phyloP scores from a whole-genome alignment of 2,797 vertebrate species.

The Simalia tracyae region DNA sequence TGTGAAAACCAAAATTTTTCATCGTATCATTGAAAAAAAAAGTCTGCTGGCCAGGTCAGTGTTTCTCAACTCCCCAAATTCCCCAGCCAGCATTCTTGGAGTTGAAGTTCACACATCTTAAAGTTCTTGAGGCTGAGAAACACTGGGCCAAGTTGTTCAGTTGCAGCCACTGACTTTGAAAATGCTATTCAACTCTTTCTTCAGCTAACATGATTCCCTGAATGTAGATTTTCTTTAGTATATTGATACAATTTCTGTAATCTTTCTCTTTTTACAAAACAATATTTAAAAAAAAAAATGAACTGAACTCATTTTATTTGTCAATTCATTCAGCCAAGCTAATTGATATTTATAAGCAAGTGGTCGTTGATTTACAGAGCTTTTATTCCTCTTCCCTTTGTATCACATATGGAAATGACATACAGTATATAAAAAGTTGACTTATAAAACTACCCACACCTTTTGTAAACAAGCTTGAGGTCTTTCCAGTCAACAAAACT shows the following conservation, averaged over 20 bases:
- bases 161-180: not conserved
- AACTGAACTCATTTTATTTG: slow-evolving; percentile 14
- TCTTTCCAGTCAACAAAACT: slow-evolving; percentile 98
- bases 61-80: not conserved
- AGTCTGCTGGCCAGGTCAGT: not conserved
- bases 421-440: slow-evolving; percentile 13
- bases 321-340: not conserved
- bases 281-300: not conserved
- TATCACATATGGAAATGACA: not conserved
- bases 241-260: not conserved
- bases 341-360: not conserved
- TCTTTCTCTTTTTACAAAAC: slow-evolving; percentile 12
- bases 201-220: not conserved
- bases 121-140: not conserved
- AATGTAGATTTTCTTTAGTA: not conserved
- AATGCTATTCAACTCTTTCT: not conserved
- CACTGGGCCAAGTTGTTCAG: not conserved
- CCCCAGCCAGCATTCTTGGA: not conserved
- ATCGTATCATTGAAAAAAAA: not conserved
- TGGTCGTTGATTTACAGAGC: slow-evolving; percentile 6
- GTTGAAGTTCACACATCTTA: not conserved
- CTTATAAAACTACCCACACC: slow-evolving; percentile 80
- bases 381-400: not conserved
- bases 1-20: not conserved
- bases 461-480: slow-evolving; percentile 97